Percentiles rank a stretch among this genome's conserved stretches.
phyloP scores from a whole-genome alignment of 2,888 invertebrate species.

The Eupithecia inturbata region DNA sequence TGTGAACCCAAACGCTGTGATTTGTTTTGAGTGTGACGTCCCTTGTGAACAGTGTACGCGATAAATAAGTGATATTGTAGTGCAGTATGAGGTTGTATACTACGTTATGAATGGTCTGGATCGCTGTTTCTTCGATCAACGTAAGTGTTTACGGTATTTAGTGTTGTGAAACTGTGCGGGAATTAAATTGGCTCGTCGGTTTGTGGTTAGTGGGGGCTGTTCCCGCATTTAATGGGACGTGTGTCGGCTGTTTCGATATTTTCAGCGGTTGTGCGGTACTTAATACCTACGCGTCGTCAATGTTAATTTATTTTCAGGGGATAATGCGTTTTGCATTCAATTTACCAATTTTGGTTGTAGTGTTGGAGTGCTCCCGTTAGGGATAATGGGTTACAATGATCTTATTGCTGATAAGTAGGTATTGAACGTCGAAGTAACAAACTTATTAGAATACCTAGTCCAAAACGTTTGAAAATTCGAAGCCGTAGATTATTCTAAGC shows the following conservation, averaged over 20 bases:
- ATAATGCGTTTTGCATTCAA: slow-evolving; percentile 43
- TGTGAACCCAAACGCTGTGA: slow-evolving; percentile 77
- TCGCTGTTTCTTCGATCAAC: slow-evolving; percentile 84
- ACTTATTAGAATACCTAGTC: background rate
- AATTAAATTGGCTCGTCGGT: slow-evolving; percentile 65
- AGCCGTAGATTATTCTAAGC: background rate
- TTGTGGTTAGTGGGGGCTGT: slow-evolving; percentile 68
- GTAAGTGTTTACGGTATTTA: slow-evolving; percentile 75
- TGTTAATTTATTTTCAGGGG: slow-evolving; percentile 52
- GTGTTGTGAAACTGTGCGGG: slow-evolving; percentile 48
- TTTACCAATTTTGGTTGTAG: slow-evolving; percentile 29
- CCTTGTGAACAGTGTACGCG: slow-evolving; percentile 63
- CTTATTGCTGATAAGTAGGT: background rate
- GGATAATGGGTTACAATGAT: background rate
- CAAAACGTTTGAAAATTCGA: background rate
- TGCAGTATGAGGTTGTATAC: slow-evolving; percentile 81
- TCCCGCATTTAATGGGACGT: slow-evolving; percentile 64
- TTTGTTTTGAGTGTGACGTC: slow-evolving; percentile 79
- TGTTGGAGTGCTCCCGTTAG: slow-evolving; percentile 2
- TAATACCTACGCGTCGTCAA: slow-evolving; percentile 45
- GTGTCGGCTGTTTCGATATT: slow-evolving; percentile 65
- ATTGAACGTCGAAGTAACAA: background rate
- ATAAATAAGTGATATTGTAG: slow-evolving; percentile 69
- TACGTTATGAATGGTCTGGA: slow-evolving; percentile 84
- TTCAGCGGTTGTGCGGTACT: slow-evolving; percentile 60